Percentiles rank a stretch among this genome's conserved stretches.
Conservation (phyloP, 2,888 invertebrate species). For the Amphipyra tragopoginis region DNA sequence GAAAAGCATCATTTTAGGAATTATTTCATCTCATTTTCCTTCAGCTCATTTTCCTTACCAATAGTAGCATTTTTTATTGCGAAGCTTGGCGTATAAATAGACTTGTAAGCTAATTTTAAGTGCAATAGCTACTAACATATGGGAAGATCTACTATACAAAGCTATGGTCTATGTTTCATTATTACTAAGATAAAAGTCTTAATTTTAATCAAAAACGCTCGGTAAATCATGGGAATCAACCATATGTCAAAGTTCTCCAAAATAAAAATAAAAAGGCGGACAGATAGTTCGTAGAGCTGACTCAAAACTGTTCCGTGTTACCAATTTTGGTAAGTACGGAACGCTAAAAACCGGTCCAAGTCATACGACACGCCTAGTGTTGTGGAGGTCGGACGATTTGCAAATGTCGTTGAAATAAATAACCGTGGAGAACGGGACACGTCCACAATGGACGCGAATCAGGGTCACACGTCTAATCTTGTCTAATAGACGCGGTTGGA, state of each 20-base stretch:
- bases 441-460: conserved; percentile 57
- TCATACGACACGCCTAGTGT: conserved; percentile 1
- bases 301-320: background rate
- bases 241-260: background rate
- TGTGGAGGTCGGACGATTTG: conserved; percentile 27
- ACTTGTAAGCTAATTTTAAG: no score
- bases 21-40: no score
- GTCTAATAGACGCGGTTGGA: conserved; percentile 42
- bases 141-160: no score
- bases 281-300: background rate
- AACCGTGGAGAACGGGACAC: conserved; percentile 47
- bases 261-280: background rate
- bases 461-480: conserved; percentile 62
- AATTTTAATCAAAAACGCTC: no score
- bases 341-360: conserved; percentile 11
- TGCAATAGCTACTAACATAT: no score
- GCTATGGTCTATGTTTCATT: no score
- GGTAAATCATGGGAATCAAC: no score
- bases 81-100: no score
- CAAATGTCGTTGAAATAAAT: conserved; percentile 54
- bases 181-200: no score
- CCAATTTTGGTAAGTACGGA: background rate
- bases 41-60: no score
- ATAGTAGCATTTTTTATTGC: no score
- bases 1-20: no score